These are phyloP conservation scores for Microtus ochrogaster DNA, from an alignment of 2,113 vertebrate species.

Conservation along the genomic window DNA sequence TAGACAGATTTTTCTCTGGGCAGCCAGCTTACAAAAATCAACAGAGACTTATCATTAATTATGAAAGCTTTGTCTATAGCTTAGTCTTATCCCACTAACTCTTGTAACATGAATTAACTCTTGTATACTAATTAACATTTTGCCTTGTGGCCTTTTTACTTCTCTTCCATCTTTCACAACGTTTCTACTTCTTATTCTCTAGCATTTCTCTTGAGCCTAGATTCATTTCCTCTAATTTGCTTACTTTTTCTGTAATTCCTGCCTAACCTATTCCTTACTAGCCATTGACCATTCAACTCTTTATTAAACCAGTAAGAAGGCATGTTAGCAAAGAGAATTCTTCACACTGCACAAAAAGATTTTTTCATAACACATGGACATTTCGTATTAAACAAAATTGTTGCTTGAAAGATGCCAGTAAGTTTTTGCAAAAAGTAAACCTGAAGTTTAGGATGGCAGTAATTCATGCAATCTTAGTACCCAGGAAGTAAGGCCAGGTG, in stretches of 20 bases:
- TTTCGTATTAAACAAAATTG: neutral
- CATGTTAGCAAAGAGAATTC: neutral
- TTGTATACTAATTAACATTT: neutral
- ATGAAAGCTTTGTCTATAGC: neutral
- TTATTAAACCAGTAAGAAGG: neutral
- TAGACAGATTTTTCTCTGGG: neutral
- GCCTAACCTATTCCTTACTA: neutral
- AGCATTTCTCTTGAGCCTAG: no score
- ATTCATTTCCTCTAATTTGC: neutral
- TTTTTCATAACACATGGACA: neutral
- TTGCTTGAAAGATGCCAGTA: neutral
- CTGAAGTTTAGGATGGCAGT: no score
- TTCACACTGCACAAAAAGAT: neutral
- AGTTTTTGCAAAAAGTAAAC: neutral
- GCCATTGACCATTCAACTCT: neutral
- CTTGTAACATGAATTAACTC: neutral
- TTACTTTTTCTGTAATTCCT: neutral
- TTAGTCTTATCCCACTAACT: neutral
- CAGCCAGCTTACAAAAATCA: neutral
- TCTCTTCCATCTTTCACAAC: neutral
- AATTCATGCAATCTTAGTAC: neutral
- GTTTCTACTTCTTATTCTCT: neutral
- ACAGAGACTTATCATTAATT: neutral
- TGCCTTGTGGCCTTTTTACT: neutral
- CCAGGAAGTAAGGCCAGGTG: accelerated